phyloP scores from a whole-genome alignment of 2,888 invertebrate genomes.

The Mesodorylaimus sp. region DNA sequence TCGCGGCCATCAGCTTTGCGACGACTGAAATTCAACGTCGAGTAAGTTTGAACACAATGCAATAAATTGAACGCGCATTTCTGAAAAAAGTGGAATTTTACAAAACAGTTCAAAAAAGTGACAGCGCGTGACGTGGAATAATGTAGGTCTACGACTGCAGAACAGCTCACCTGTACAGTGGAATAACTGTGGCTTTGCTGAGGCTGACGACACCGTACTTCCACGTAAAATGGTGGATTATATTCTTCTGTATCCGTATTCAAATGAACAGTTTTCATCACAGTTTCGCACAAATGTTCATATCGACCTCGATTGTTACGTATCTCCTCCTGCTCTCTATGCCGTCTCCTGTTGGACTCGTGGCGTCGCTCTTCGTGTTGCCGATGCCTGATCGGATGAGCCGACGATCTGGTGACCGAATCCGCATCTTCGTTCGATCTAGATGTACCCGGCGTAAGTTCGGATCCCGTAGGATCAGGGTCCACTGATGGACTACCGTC shows the following conservation, averaged over 20 bases:
- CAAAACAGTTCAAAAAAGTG: neutral
- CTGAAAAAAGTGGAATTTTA: slow-evolving; percentile 4
- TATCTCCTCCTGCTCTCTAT: neutral
- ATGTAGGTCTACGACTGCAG: too few species aligned
- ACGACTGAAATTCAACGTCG: slow-evolving; percentile 8
- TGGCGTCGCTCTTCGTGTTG: too few species aligned
- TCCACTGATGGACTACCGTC: too few species aligned
- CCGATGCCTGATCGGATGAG: neutral
- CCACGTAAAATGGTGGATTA: slow-evolving; percentile 8
- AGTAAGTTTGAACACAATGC: slow-evolving; percentile 10
- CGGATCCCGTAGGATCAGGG: too few species aligned
- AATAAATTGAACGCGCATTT: slow-evolving; percentile 10
- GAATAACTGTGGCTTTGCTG: neutral
- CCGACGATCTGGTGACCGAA: neutral
- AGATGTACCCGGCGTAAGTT: too few species aligned
- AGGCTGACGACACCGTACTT: neutral
- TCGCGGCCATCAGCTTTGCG: slow-evolving; percentile 25
- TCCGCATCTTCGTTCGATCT: too few species aligned
- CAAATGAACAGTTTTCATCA: slow-evolving; percentile 6
- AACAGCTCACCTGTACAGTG: neutral
- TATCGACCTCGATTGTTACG: neutral
- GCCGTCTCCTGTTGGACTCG: neutral
- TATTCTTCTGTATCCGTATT: slow-evolving; percentile 6
- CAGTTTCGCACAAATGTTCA: slow-evolving; percentile 2
- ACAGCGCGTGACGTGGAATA: too few species aligned